Conservation (phyloP, 2,113 vertebrate genomes). For the Pygoscelis antarcticus region DNA sequence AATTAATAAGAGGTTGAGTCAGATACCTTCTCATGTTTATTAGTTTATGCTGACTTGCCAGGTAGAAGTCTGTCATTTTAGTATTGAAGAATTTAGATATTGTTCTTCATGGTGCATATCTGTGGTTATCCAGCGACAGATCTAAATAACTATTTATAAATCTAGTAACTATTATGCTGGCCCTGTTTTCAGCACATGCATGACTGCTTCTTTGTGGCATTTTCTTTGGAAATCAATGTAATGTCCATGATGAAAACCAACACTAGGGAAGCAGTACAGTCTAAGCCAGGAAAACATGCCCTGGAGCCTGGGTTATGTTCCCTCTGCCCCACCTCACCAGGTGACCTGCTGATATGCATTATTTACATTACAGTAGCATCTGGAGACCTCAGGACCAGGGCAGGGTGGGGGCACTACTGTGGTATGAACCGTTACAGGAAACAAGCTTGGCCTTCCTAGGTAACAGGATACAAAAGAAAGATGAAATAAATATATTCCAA, state of each 20-base stretch:
- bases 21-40: accelerated
- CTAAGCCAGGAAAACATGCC: background rate
- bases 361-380: background rate
- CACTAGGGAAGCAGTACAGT: background rate
- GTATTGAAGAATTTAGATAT: accelerated
- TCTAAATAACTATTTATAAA: too few relatives aligned
- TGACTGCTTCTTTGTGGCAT: background rate
- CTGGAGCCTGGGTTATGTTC: background rate
- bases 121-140: background rate
- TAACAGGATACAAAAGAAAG: background rate
- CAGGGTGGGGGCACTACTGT: background rate
- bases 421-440: background rate
- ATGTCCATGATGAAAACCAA: background rate
- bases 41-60: background rate
- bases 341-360: background rate
- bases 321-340: background rate
- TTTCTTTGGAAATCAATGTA: background rate
- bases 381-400: background rate
- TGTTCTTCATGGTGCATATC: background rate
- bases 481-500: background rate
- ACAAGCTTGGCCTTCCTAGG: background rate
- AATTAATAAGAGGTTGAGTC: background rate
- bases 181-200: background rate
- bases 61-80: background rate
- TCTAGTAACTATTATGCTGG: background rate